Conservation (phyloP, 92 coral and sea anemone genomes). For the Bergia puertoricense region DNA sequence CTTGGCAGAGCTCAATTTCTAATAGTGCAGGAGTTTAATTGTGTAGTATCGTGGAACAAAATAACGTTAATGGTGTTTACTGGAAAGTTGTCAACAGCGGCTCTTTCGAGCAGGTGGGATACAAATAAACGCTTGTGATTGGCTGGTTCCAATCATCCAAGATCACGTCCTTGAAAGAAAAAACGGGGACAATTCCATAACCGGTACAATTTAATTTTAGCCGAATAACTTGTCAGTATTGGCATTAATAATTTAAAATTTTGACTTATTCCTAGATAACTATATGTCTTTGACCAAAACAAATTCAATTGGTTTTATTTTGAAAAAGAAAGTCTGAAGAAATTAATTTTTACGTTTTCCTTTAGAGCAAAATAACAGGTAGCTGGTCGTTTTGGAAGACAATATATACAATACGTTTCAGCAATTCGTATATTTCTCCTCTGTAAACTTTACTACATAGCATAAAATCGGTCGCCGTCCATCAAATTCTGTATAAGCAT, state of each 20-base stretch:
- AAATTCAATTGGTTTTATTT: neutral
- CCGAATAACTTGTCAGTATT: neutral
- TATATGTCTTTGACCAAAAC: neutral
- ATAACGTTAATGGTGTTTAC: constrained; percentile 35
- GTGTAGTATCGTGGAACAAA: neutral
- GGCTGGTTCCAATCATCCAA: constrained; percentile 22
- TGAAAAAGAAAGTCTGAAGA: neutral
- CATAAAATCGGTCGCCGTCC: too few species aligned
- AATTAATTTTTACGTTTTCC: neutral
- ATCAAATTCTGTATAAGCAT: too few species aligned
- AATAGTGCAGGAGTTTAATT: neutral
- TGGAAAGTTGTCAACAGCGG: constrained; percentile 11
- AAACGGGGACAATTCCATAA: constrained; percentile 14
- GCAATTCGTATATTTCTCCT: too few species aligned
- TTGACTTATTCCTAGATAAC: neutral
- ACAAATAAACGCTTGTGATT: neutral
- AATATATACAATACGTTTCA: too few species aligned
- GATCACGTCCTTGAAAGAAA: constrained; percentile 42
- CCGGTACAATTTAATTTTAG: constrained; percentile 17
- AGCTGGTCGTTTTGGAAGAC: too few species aligned
- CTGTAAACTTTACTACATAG: too few species aligned
- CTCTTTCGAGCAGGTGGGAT: constrained; percentile 17
- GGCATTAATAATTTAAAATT: neutral
- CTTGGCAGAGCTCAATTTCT: constrained; percentile 8
- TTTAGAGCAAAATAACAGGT: neutral